Evolutionary conservation across 2,797 vertebrate species (phyloP), one percentile per base, ranked within the genome.

Genomic region (Ataeniobius toweri): DNA sequence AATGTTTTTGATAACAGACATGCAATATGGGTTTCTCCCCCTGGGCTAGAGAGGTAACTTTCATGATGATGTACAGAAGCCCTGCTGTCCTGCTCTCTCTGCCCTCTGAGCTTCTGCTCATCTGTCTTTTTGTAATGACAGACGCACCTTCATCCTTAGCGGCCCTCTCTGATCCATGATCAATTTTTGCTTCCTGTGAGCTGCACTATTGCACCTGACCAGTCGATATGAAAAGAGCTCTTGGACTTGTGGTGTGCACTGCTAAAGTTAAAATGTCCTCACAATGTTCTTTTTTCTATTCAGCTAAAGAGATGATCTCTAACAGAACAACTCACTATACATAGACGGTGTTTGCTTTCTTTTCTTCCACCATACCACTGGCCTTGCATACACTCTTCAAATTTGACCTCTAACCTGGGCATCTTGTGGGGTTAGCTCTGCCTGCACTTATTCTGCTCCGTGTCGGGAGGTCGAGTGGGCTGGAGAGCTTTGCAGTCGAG

Each of bases 61-160:
- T 83, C 48, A 75, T 31, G 51, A 83, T 85, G 74, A 84, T 90
- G 83, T 86, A 87, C 83, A 88, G 83, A 83, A 76, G 82, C 74
- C 73, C 83, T 9, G 22, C 78, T 83, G 76, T 76, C 86, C 79
- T 82, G 58, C 55, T 78, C 77, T 56, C 72, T 83, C 67, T 83
- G 78, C 75, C 76, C 79, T 85, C 63, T 76, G 59, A 26, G 24
- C 50, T 80, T 78, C 65, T 26, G 53, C 81, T 79, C 26, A 16
- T 81, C 73, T 86, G 55, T 93, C 84, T 91, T 90, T 85, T 82
- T 83, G 89, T 95, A 92, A 87, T 81, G 76, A 88, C 89, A 90
- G 93, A 96, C 94, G 93, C 95, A 96, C 94, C 95, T 96, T 96
- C 92, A 93, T 96, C 96, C 90, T 91, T 80, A 55, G 71, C 63